These are phyloP conservation scores for Anableps anableps DNA, from an alignment of 2,797 vertebrate species.

Conservation along the genomic window DNA sequence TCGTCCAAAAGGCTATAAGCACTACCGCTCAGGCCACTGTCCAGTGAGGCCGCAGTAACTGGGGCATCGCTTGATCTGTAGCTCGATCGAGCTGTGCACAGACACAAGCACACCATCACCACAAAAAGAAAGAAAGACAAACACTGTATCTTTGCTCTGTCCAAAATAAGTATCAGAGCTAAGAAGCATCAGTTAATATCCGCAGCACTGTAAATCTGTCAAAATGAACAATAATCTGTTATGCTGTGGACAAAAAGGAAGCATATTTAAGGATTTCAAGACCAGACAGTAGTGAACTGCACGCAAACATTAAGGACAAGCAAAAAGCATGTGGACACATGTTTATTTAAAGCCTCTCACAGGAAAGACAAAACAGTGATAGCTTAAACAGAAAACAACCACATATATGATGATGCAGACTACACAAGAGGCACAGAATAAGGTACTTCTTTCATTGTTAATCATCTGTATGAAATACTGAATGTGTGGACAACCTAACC, in stretches of 20 bases:
- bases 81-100: constrained; percentile 86
- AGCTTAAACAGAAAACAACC: constrained; percentile 58
- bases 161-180: constrained; percentile 57
- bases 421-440: constrained; percentile 64
- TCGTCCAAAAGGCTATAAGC: constrained; percentile 93
- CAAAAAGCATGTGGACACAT: constrained; percentile 50
- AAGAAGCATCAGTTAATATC: constrained; percentile 28
- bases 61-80: constrained; percentile 90
- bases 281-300: constrained; percentile 45
- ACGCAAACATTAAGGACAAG: constrained; percentile 53
- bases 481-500: constrained; percentile 14
- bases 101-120: constrained; percentile 68
- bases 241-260: constrained; percentile 15
- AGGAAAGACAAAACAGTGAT: constrained; percentile 54
- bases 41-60: constrained; percentile 91
- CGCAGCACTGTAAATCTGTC: constrained; percentile 18
- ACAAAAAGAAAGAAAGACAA: constrained; percentile 41
- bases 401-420: constrained; percentile 69
- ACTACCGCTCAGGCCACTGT: constrained; percentile 92
- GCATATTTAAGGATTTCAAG: constrained; percentile 16
- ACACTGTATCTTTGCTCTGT: constrained; percentile 31
- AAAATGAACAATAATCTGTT: background rate
- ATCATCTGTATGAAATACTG: constrained; percentile 63
- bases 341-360: constrained; percentile 33
- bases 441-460: constrained; percentile 70